phyloP scores from a whole-genome alignment of 92 coral and sea anemone genomes.

The Pocillopora meandrina region DNA sequence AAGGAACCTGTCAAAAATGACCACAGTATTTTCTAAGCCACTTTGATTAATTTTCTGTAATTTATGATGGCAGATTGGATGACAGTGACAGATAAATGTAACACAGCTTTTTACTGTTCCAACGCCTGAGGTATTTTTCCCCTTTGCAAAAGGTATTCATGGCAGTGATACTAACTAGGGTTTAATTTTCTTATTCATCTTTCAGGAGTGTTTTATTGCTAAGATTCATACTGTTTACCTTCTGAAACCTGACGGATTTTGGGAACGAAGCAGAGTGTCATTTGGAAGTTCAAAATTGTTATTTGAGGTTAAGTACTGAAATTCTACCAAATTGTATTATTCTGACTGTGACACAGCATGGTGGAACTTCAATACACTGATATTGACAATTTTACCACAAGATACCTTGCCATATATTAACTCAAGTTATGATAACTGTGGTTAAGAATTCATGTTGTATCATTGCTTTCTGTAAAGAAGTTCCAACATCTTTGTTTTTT shows the following conservation, averaged over 20 bases:
- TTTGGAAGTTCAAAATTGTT: slow-evolving; percentile 87
- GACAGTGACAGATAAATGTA: neutral
- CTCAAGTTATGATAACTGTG: too few relatives aligned
- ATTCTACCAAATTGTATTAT: neutral
- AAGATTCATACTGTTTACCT: slow-evolving; percentile 92
- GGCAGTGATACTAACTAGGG: neutral
- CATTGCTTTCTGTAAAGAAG: too few relatives aligned
- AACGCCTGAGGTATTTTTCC: neutral
- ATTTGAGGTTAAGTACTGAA: slow-evolving; percentile 77
- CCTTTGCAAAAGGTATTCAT: neutral
- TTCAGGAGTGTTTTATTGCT: slow-evolving; percentile 93
- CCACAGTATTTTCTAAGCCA: too few relatives aligned
- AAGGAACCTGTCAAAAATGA: too few relatives aligned
- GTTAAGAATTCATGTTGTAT: too few relatives aligned
- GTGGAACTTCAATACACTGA: neutral
- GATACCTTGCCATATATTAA: too few relatives aligned
- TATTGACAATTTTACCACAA: too few relatives aligned
- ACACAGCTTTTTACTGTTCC: neutral
- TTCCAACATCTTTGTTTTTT: too few relatives aligned
- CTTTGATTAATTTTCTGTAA: too few relatives aligned
- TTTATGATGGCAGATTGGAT: too few relatives aligned
- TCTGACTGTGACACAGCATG: neutral
- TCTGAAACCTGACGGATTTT: slow-evolving; percentile 97
- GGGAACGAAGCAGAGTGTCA: slow-evolving; percentile 96
- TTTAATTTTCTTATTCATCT: neutral